Evolutionary conservation across 2,888 invertebrate species (phyloP).

Genomic region (Nemotelus nigrinus): DNA sequence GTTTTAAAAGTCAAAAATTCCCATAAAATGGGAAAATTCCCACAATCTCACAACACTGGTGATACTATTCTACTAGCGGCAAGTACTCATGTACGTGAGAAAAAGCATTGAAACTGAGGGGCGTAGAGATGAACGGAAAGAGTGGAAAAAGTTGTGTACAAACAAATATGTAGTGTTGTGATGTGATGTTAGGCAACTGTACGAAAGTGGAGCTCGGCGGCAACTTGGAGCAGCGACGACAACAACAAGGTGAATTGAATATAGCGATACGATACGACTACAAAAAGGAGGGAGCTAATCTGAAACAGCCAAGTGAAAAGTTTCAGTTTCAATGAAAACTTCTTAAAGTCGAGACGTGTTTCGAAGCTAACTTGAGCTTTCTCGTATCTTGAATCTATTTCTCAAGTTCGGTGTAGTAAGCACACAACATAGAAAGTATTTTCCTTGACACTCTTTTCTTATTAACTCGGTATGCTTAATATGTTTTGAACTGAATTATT

Average conservation of each 20-base stretch:
- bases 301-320: constrained; percentile 49
- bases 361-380: not conserved
- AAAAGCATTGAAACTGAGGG: not conserved
- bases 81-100: not conserved
- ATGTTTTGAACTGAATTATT: no score
- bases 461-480: no score
- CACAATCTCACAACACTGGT: no score
- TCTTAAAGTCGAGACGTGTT: constrained; percentile 36
- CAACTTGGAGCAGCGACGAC: no score
- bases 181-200: no score
- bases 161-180: not conserved
- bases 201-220: not conserved
- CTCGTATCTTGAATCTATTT: not conserved
- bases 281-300: constrained; percentile 54
- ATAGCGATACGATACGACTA: constrained; percentile 40
- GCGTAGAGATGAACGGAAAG: not conserved
- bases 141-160: not conserved
- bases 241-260: no score
- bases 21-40: no score
- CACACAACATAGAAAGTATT: no score
- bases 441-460: no score
- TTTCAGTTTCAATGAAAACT: constrained; percentile 54
- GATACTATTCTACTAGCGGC: no score
- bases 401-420: no score
- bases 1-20: no score